Base-by-base conservation (phyloP, 2,113 vertebrate species). In the Sclerurus mexicanus region DNA sequence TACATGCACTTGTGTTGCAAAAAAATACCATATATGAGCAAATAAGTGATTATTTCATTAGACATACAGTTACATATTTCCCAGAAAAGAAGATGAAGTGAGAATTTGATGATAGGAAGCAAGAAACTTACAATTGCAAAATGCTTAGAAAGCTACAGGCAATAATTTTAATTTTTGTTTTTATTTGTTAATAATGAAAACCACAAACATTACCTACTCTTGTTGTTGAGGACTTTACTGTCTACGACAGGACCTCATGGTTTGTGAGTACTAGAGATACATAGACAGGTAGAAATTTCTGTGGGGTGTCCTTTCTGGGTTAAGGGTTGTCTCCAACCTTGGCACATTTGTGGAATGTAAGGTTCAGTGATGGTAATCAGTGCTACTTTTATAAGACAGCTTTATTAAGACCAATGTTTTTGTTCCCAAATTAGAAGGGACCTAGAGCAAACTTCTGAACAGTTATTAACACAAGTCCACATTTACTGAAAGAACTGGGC, bases 401-500 rank as follows among this genome's bases (percentile, higher is more conserved):
- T 99, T 99, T 98, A 99, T 99, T 98, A 98, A 98, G 97, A 98
- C 96, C 96, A 98, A 97, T 97, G 96, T 97, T 98, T 99, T 98
- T 98, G 97, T 97, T 98, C 98, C 97, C 97, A 98, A 98, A 98
- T 98, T 98, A 98, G 94, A 97, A 98, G 88, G 96, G 97, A 98
- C 98, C 96, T 96, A 98, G 90, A 98, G 97, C 94, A 98, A 98
- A 98, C 98, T 98, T 97, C 98, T 97, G 97, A 98, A 97, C 98
- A 98, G 98, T 99, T 99, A 98, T 98, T 96, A 97, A 87, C 95
- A 96, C 90, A 96, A 97, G 96, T 97, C 95, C 96, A 69, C 96
- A 97, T 94, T 98, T 98, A 97, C 98, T 98, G 98, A 98, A 98
- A 98, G 98, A 98, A 97, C 95, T 85, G 97, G 96, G 95, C 96